These are phyloP conservation scores for Tachuris rubrigastra DNA, from an alignment of 2,113 vertebrate species.

Conservation along the genomic window DNA sequence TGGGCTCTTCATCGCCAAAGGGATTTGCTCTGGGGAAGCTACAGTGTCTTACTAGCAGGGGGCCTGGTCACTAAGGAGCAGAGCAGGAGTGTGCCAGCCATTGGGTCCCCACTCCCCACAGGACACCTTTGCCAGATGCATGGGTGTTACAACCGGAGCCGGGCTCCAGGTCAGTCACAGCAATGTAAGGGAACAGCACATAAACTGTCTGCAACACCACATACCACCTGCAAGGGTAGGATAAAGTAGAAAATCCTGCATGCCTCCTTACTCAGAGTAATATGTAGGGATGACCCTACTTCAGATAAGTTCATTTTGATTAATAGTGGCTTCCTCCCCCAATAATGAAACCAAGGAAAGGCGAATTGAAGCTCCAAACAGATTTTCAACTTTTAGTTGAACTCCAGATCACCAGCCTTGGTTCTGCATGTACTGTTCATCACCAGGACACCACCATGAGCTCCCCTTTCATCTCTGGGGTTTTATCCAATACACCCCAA, in stretches of 20 bases:
- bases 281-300: neutral
- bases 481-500: accelerated
- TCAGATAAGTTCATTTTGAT: neutral
- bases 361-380: neutral
- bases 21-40: neutral
- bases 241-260: neutral
- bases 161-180: neutral
- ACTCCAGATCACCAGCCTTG: neutral
- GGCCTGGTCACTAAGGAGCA: neutral
- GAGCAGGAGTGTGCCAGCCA: neutral
- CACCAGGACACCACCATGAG: neutral
- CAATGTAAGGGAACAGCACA: no score
- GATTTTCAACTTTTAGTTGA: neutral
- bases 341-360: neutral
- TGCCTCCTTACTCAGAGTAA: neutral
- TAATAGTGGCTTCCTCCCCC: neutral
- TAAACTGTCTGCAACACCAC: neutral
- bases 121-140: no score
- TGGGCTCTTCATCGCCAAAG: neutral
- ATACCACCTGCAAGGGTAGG: neutral
- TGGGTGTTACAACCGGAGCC: accelerated
- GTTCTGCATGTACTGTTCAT: neutral
- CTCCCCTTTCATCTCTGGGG: neutral
- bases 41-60: neutral
- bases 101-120: accelerated